Evolutionary conservation across 2,113 vertebrate species (phyloP), one percentile per base, ranked within the genome.

Genomic region (Bos javanicus): DNA sequence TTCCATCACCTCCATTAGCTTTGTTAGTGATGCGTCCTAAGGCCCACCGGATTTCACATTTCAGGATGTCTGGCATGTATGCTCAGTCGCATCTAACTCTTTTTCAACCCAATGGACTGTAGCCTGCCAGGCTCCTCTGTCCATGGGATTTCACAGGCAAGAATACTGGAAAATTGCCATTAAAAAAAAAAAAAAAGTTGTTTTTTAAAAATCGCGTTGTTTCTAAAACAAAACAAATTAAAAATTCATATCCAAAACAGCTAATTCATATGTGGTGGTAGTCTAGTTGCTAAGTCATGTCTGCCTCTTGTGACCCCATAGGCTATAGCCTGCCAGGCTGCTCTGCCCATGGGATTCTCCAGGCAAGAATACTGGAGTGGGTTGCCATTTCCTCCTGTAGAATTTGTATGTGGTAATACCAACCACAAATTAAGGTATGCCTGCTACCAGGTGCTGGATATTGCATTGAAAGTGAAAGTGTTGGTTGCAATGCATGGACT

Each of bases 221-320:
- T 88, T 88, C 50, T 89, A 62, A 62, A 62, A 62, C 60, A 56
- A 96, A 84, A 59, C 76, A 92, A 67, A 67, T 67, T 52, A 2
- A 28, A 50, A 59, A 82, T 56, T 82, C 57, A 4, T 57, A 9
- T 82, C 26, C 59, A 46, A 43, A 92, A 56, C 43, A 3, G 6
- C 25, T 67, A 78, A 39, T 87, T n/a, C 46, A 23, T 62, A 62
- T 7, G 14, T 64, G 30, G 33, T 64, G 30, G 30, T n/a, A 3
- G 62, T 64, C 7, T 64, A 64, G 16, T 64, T 8, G 3, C 62
- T 67, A 67, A 67, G 62, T n/a, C 62, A 1, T 17, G 7, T 67
- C 62, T 33, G 6, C 17, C 62, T 67, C 33, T 67, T 67, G 16
- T 0, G 0, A n/a, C 7, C 33, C 7, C 62, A n/a, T 67, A 4